These are phyloP conservation scores for Melanotaenia boesemani DNA, from an alignment of 2,797 vertebrate genomes.

Conservation along the genomic window DNA sequence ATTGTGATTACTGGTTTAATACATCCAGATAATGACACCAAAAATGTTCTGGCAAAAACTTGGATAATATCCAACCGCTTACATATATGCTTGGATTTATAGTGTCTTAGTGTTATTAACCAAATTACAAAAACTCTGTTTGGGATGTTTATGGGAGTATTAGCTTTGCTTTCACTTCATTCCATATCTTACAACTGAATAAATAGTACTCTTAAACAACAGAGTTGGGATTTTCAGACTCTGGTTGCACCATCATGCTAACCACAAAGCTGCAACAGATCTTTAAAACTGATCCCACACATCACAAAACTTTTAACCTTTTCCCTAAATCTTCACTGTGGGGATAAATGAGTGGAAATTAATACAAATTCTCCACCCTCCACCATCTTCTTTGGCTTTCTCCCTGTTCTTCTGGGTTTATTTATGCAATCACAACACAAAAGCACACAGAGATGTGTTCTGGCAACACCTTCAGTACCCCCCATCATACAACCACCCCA, in stretches of 20 bases:
- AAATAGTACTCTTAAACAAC: constrained; percentile 46
- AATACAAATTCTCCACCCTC: constrained; percentile 56
- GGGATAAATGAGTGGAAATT: constrained; percentile 67
- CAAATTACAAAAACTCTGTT: constrained; percentile 39
- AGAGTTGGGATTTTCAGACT: constrained; percentile 31
- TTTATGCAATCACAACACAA: constrained; percentile 49
- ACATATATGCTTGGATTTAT: constrained; percentile 18
- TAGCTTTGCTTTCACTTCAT: constrained; percentile 47
- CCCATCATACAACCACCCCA: constrained; percentile 26
- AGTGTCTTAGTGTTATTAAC: neutral
- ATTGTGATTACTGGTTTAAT: constrained; percentile 12
- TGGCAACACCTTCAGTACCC: constrained; percentile 38
- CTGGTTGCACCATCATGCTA: constrained; percentile 52
- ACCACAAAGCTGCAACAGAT: constrained; percentile 55
- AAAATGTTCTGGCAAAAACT: constrained; percentile 45
- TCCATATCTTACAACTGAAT: constrained; percentile 48
- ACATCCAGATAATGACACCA: constrained; percentile 8
- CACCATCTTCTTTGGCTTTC: constrained; percentile 53
- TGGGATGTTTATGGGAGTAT: constrained; percentile 20
- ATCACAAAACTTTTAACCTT: constrained; percentile 56
- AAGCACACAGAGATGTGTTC: neutral
- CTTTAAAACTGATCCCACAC: constrained; percentile 51
- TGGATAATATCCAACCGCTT: constrained; percentile 16
- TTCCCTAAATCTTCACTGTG: constrained; percentile 58
- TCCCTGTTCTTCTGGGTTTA: constrained; percentile 14